Base-by-base conservation (phyloP, 2,113 vertebrate species). In the Notiomystis cincta region DNA sequence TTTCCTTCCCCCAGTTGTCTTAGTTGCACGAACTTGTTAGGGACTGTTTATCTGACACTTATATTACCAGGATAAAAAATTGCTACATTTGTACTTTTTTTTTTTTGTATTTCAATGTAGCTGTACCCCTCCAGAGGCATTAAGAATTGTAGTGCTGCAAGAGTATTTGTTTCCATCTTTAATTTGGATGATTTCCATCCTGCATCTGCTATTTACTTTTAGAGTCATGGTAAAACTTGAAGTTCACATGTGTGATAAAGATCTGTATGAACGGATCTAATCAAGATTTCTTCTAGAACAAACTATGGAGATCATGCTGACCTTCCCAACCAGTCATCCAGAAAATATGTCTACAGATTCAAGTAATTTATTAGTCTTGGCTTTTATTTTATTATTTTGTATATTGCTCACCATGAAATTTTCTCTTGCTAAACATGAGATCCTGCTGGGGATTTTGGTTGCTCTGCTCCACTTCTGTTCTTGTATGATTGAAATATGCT, bases 281-380 rank as follows among this genome's bases (percentile, higher is more conserved):
- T 94, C 88, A 95, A 58, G 51, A 79, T 82, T 96, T 96, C 78
- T 96, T 93, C 94, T 94, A 84, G 87, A 93, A 94, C 84, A 90
- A 91, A 78, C 54, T 89, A 42, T 78, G 35, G 76, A 79, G 64
- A 95, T 89, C 4, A 4, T 60, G 67, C 78, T 96, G 83, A 77
- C 87, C 90, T 91, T 73, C 51, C 20, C 28, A 8, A 58, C 62
- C 65, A 92, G 72, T 93, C 90, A 89, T 85, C 71, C 78, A 91
- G 65, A 94, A 94, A 93, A 78, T 69, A 94, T 64, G 84, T 90
- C 75, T 81, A n/a, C 64, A 82, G 33, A n/a, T 90, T 95, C 86
- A 70, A 94, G 75, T 78, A 11, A 93, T 88, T 96, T 96, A 86
- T 93, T 95, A 82, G 78, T 89, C 79, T 94, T 95, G 89, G 85